Evolutionary conservation across 2,888 invertebrate species (phyloP), one percentile per base, ranked within the genome.

Genomic region (Ichneumoninae sp.): DNA sequence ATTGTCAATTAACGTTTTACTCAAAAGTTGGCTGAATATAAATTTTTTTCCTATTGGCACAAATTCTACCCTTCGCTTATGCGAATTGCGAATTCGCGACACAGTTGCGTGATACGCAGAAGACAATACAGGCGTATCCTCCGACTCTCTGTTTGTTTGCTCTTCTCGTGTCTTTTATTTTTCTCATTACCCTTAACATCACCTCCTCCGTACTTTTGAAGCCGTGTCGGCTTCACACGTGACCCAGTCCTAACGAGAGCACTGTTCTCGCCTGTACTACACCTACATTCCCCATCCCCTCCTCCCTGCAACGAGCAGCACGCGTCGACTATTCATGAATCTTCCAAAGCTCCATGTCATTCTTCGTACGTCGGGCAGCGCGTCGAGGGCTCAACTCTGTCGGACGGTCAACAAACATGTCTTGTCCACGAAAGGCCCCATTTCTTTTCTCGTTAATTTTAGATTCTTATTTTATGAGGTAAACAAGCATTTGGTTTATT

Each of bases 211-310:
- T 66, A 44, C 79, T 40, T 83, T 74, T 70, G 63, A 79, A 33
- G 65, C 63, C 6, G 63, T 63, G 63, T 19, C 7, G 69, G 44
- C 78, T 74, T 79, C 36, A 36, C 63, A 63, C 63, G 40, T 75
- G 83, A 78, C 78, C 69, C 63, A 50, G 74, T 74, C 40, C 68
- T 74, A 74, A 83, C 47, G 50, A 69, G 44, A 68, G 30, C 52
- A 83, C 52, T 44, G 60, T 69, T 78, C 57, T 52, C 57, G 30
- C 40, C 44, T 65, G 50, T 47, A 65, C 66, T 66, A 66, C 66
- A 66, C 10, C 40, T 66, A 40, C 19, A 44, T 66, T 75, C 47
- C 44, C 65, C 65, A 75, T 4, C 47, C 47, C 50, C 30, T 63
- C 19, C 52, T 19, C 52, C 19, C 16, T 52, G 50, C 65, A 33